Evolutionary conservation across 2,113 vertebrate genomes (phyloP).

Genomic region (Callopanchax toddi): DNA sequence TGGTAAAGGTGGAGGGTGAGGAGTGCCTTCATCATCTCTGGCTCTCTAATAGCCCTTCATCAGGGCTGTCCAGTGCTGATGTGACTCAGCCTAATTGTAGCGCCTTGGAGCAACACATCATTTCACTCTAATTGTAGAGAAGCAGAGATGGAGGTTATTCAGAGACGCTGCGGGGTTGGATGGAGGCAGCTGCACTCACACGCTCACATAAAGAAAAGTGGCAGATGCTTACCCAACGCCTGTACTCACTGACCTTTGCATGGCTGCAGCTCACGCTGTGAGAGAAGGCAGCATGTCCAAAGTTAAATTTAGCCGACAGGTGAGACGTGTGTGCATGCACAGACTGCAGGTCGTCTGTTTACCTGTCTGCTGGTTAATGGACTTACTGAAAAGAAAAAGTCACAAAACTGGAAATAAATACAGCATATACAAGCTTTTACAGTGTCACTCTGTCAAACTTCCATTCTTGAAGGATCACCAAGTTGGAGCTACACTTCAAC

Average conservation of each 20-base stretch:
- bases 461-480: background rate
- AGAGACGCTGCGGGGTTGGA: slow-evolving; percentile 22
- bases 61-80: slow-evolving; percentile 49
- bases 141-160: slow-evolving; percentile 61
- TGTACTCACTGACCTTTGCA: slow-evolving; percentile 44
- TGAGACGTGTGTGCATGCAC: slow-evolving; percentile 9
- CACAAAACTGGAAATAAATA: background rate
- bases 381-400: background rate
- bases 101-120: slow-evolving; percentile 54
- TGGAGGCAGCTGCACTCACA: slow-evolving; percentile 25
- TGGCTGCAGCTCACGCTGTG: slow-evolving; percentile 31
- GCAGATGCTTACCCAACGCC: slow-evolving; percentile 24
- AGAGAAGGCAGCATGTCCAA: slow-evolving; percentile 27
- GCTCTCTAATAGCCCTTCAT: slow-evolving; percentile 63
- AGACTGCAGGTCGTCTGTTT: background rate
- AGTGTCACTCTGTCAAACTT: background rate
- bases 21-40: slow-evolving; percentile 58
- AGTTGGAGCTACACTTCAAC: background rate
- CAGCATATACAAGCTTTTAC: background rate
- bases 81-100: slow-evolving; percentile 67
- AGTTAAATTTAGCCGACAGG: slow-evolving; percentile 39
- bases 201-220: background rate
- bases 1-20: slow-evolving; percentile 46
- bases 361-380: background rate
- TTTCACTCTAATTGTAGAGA: slow-evolving; percentile 61